Base-by-base conservation (phyloP, 1,140 invertebrate species). In the Psilanteris sp. region DNA sequence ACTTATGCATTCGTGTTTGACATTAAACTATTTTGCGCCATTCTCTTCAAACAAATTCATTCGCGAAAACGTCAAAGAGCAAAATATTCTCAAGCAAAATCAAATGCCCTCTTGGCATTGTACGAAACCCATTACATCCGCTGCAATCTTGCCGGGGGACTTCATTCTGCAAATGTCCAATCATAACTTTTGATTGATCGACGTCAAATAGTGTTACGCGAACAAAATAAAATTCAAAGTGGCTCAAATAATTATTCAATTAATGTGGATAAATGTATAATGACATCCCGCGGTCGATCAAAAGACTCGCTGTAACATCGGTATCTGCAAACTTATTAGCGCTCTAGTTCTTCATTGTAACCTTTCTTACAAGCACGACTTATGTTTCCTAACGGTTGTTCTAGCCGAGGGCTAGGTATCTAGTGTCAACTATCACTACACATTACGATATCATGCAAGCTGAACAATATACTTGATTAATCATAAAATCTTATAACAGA, bases 401-500 rank as follows among this genome's bases (percentile, higher is more conserved):
- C 8, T 13, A 27, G 15, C 20, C 15, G 44, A 59, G 66, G 13
- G n/a, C n/a, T n/a, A n/a, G n/a, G n/a, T 55, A 48, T 70, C 66
- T 18, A 34, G 44, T 59, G 66, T 71, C 67, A 44, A 61, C 29
- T 29, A 71, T 71, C 66, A 36, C 46, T 27, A 50, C 16, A 43
- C 37, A 16, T 61, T 71, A 54, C 36, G 37, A 22, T 59, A 52
- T 70, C 55, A 62, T 34, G 14, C 37, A 26, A 26, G 36, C 20
- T 22, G 8, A 55, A 61, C 67, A 34, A 46, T 71, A 54, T 61
- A 46, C 9, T 48, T 26, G 54, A 71, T 54, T 62, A 71, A 62
- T 71, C 55, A 55, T 61, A 54, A 71, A 71, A 54, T 62, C 46
- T n/a, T 62, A n/a, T 71, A 32, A 71, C 31, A 61, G 27, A 55